Conservation (phyloP, 2,113 vertebrate species). For the Rhadina sibilatrix region DNA sequence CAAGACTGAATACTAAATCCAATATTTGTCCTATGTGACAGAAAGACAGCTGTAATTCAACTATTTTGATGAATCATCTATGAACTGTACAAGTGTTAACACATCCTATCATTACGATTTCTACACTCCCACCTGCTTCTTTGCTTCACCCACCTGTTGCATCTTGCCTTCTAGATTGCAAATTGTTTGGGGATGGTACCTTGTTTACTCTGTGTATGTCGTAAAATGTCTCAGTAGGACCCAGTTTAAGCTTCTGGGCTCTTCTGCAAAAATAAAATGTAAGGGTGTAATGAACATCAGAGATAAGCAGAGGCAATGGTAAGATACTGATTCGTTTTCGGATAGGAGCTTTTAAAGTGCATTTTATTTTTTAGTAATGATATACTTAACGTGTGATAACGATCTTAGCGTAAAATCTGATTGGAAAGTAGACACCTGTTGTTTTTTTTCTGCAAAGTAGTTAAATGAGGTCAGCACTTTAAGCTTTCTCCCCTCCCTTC, state of each 20-base stretch:
- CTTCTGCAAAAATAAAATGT: neutral
- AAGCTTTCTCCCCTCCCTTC: constrained; percentile 37
- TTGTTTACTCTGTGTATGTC: constrained; percentile 19
- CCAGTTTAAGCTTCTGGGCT: neutral
- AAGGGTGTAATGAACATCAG: neutral
- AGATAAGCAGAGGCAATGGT: constrained; percentile 21
- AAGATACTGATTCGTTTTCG: neutral
- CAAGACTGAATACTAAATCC: neutral
- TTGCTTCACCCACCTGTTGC: constrained; percentile 56
- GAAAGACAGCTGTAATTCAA: neutral
- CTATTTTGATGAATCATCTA: constrained; percentile 46
- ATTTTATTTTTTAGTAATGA: constrained; percentile 40
- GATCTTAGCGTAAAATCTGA: constrained; percentile 47
- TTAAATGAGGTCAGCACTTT: constrained; percentile 54
- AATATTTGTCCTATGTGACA: neutral
- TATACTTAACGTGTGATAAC: constrained; percentile 23
- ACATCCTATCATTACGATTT: constrained; percentile 41
- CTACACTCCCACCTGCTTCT: constrained; percentile 39
- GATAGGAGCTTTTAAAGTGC: neutral
- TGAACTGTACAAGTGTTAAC: constrained; percentile 47
- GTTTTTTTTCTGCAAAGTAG: constrained; percentile 17
- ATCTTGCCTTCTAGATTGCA: constrained; percentile 53
- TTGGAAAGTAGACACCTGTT: constrained; percentile 51
- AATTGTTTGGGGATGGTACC: neutral
- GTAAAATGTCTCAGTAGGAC: neutral